phyloP scores from a whole-genome alignment of 2,797 vertebrate genomes.

The Myotis daubentonii region DNA sequence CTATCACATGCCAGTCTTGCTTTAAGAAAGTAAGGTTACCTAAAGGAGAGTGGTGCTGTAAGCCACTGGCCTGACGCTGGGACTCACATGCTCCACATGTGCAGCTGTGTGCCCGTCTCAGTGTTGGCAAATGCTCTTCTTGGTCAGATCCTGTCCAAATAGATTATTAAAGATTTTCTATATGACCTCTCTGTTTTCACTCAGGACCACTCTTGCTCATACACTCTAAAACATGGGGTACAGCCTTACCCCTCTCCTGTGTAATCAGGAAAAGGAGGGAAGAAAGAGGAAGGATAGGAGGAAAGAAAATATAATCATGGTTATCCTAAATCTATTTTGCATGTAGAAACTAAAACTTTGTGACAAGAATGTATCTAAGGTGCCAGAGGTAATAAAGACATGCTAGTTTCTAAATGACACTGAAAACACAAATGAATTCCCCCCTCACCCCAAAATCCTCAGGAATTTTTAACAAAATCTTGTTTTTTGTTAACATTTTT shows the following conservation, averaged over 20 bases:
- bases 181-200: background rate
- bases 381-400: background rate
- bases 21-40: background rate
- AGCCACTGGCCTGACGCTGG: background rate
- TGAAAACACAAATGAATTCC: background rate
- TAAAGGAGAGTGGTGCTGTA: no score
- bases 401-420: background rate
- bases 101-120: accelerated
- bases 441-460: accelerated
- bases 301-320: background rate
- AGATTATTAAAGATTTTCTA: background rate
- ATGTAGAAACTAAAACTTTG: background rate
- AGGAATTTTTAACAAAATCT: background rate
- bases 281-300: background rate
- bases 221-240: background rate
- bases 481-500: background rate
- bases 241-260: background rate
- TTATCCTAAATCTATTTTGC: background rate
- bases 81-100: accelerated
- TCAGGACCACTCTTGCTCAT: background rate
- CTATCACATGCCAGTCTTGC: background rate
- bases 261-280: background rate
- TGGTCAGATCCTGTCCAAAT: background rate
- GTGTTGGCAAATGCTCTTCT: background rate
- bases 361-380: background rate